Evolutionary conservation across 2,797 vertebrate species (phyloP).

Genomic region (Falco novaeseelandiae): DNA sequence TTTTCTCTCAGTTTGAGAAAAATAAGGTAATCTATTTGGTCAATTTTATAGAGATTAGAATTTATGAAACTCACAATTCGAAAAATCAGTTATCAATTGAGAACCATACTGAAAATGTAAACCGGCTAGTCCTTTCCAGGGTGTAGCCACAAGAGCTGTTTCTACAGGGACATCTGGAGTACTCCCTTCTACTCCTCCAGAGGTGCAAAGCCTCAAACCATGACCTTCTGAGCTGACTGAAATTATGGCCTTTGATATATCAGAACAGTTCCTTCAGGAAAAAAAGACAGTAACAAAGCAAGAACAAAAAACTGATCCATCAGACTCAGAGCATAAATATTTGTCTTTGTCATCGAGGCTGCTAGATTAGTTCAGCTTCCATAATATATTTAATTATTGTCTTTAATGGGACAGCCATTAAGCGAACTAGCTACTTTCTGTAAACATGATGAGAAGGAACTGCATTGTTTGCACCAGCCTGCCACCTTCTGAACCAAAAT

Average conservation of each 20-base stretch:
- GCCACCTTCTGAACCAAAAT: slow-evolving; percentile 9
- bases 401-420: slow-evolving; percentile 45
- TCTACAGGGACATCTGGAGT: not conserved
- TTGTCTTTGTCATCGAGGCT: slow-evolving; percentile 29
- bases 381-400: slow-evolving; percentile 60
- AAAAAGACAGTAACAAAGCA: not conserved
- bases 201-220: not conserved
- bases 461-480: not conserved
- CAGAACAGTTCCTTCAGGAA: not conserved
- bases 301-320: not conserved
- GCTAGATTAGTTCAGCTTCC: slow-evolving; percentile 47
- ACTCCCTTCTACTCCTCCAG: not conserved
- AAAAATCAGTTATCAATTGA: not conserved
- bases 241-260: not conserved
- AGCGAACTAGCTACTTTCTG: not conserved
- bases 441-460: slow-evolving; percentile 7
- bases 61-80: not conserved
- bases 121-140: not conserved
- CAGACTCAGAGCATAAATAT: slow-evolving; percentile 8
- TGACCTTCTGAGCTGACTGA: not conserved
- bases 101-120: not conserved
- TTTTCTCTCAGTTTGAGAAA: not conserved
- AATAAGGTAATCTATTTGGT: not conserved
- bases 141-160: not conserved
- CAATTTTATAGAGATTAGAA: not conserved